Conservation (phyloP, 2,113 vertebrate species). For the Australoheros scitulus region DNA sequence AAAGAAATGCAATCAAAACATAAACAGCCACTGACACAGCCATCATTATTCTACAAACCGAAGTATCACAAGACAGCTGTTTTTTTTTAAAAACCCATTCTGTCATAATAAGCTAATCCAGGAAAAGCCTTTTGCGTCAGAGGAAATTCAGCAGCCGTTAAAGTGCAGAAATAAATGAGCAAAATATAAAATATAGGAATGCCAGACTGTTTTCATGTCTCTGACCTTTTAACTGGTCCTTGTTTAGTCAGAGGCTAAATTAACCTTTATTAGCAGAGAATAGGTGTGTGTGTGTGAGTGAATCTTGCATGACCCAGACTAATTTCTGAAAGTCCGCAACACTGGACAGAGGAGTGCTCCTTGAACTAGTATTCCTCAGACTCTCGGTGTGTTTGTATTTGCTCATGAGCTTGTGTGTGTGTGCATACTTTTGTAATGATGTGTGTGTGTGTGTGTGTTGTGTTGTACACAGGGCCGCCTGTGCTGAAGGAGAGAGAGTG, state of each 20-base stretch:
- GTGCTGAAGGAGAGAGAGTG: slow-evolving; percentile 60
- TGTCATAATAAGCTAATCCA: too few species aligned
- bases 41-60: too few species aligned
- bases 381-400: slow-evolving; percentile 61
- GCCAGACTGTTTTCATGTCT: slow-evolving; percentile 32
- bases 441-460: slow-evolving; percentile 40
- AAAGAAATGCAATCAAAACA: too few species aligned
- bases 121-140: background rate
- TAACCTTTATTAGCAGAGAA: slow-evolving; percentile 54
- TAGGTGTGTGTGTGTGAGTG: background rate
- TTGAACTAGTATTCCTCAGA: slow-evolving; percentile 62
- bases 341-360: slow-evolving; percentile 46
- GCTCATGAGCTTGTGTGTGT: slow-evolving; percentile 39
- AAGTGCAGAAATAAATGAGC: slow-evolving; percentile 16
- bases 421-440: slow-evolving; percentile 18
- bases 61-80: too few species aligned
- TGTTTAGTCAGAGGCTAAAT: slow-evolving; percentile 55
- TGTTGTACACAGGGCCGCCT: slow-evolving; percentile 34
- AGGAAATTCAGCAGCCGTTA: background rate
- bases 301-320: slow-evolving; percentile 44
- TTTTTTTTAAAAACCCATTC: too few species aligned
- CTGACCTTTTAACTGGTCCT: slow-evolving; percentile 64
- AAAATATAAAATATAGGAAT: slow-evolving; percentile 19
- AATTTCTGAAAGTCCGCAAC: slow-evolving; percentile 64
- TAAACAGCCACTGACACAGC: too few species aligned